Conservation (phyloP, 2,797 vertebrate genomes). For the Pseudotriccus pelzelni region DNA sequence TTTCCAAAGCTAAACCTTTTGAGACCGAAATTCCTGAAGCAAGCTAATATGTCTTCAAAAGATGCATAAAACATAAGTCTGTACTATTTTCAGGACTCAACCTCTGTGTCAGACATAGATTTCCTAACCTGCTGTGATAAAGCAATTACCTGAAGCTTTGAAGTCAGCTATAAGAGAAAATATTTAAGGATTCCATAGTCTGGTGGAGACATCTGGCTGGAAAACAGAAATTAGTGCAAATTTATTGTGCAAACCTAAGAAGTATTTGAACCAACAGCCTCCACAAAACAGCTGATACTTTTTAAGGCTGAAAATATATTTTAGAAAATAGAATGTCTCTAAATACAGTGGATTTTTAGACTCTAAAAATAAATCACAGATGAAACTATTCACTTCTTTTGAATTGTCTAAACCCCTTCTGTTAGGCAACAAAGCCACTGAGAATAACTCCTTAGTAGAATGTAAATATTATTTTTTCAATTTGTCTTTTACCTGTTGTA, state of each 20-base stretch:
- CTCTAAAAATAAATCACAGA: neutral
- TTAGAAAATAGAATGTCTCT: neutral
- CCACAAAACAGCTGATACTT: neutral
- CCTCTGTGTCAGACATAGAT: neutral
- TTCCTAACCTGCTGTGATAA: conserved; percentile 36
- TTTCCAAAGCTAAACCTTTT: conserved; percentile 8
- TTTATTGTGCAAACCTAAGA: neutral
- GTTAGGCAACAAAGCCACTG: rapidly evolving
- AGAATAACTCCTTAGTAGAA: neutral
- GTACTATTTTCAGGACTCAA: conserved; percentile 2
- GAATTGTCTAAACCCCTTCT: neutral
- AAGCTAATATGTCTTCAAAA: conserved; percentile 29
- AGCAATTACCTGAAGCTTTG: conserved; percentile 33
- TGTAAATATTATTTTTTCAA: neutral
- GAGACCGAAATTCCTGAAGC: conserved; percentile 6
- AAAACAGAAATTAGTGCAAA: conserved; percentile 27
- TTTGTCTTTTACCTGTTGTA: neutral
- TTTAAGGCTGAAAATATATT: neutral
- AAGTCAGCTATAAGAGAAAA: conserved; percentile 1
- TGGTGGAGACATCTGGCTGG: conserved; percentile 58
- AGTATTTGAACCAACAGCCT: neutral
- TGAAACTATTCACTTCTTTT: neutral
- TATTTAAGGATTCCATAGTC: conserved; percentile 37
- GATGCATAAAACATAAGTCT: conserved; percentile 41
- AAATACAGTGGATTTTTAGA: neutral